These are phyloP conservation scores for Clanis bilineata DNA, from an alignment of 2,888 invertebrate genomes.

Conservation along the genomic window DNA sequence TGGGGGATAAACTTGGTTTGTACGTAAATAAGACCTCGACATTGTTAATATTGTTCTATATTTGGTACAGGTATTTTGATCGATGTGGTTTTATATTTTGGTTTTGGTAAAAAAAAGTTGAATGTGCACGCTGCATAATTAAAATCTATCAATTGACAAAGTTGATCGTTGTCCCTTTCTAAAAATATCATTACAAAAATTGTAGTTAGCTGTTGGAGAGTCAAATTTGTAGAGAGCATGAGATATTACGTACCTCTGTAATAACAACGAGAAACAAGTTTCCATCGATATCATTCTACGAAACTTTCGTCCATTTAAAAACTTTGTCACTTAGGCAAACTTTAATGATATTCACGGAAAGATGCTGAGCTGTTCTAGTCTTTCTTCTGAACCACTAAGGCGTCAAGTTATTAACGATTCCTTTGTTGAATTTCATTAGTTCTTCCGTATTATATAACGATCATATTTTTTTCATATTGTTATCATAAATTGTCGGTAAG, in stretches of 20 bases:
- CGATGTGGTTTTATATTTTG: neutral
- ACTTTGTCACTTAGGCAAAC: neutral
- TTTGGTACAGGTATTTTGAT: neutral
- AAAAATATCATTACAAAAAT: too few relatives aligned
- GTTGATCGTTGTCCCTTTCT: too few relatives aligned
- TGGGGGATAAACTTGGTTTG: neutral
- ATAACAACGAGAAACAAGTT: neutral
- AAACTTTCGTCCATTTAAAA: neutral
- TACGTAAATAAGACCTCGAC: neutral
- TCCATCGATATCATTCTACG: neutral
- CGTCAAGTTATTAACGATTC: neutral
- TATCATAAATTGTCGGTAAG: neutral
- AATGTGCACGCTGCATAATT: neutral
- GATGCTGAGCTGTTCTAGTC: neutral
- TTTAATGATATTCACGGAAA: neutral
- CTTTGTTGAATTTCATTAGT: neutral
- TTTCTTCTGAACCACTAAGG: neutral
- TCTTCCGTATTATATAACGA: neutral
- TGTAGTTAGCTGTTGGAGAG: too few relatives aligned
- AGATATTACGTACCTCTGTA: too few relatives aligned
- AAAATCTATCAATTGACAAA: too few relatives aligned
- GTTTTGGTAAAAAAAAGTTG: neutral
- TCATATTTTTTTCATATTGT: neutral
- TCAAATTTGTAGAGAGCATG: too few relatives aligned
- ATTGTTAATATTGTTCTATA: neutral